Percentiles rank a stretch among this genome's conserved stretches.
These are phyloP conservation scores for Cercocebus atys DNA, from an alignment of 2,113 vertebrate genomes.

Conservation along the genomic window DNA sequence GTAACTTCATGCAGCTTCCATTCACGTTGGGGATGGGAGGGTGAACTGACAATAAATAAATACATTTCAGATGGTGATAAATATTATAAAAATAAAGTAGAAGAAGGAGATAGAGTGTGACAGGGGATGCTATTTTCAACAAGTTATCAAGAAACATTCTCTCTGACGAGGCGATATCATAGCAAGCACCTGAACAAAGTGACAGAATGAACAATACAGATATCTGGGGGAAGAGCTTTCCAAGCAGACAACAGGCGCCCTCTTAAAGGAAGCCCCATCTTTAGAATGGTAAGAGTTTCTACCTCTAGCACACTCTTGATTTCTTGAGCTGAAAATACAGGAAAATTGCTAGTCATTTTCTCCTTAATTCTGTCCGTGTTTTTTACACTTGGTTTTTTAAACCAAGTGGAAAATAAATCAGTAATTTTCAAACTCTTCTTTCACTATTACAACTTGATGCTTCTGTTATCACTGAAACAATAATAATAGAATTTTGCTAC, in stretches of 20 bases:
- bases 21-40: not conserved
- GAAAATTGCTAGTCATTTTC: not conserved
- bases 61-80: not conserved
- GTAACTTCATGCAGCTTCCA: not conserved
- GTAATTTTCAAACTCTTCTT: slow-evolving; percentile 32
- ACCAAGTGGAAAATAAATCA: slow-evolving; percentile 3
- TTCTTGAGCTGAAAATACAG: not conserved
- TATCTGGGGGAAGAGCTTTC: not conserved
- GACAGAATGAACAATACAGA: not conserved
- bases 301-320: not conserved
- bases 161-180: not conserved
- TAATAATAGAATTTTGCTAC: not conserved
- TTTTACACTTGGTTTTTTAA: not conserved
- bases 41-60: not conserved
- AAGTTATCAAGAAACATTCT: not conserved
- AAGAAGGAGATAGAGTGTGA: not conserved
- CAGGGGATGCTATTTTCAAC: not conserved
- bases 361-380: not conserved
- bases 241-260: not conserved
- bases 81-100: not conserved
- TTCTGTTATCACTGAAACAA: slow-evolving; percentile 1
- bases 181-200: not conserved
- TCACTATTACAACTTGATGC: not conserved
- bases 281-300: not conserved
- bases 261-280: not conserved